Conservation (phyloP, 2,797 vertebrate genomes). For the Anisognathus igniventris region DNA sequence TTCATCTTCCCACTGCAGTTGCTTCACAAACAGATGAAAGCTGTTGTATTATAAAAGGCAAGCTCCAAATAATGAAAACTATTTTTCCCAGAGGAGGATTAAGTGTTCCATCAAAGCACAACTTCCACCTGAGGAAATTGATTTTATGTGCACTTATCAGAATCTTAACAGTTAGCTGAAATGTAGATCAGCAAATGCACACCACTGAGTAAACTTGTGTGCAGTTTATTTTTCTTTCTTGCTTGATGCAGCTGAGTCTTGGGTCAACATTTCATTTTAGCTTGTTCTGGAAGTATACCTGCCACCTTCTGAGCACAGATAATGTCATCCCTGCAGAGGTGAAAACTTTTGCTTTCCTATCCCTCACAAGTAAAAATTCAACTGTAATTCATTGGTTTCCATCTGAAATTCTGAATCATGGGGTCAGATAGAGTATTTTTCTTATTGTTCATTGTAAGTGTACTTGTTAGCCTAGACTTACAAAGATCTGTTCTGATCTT, state of each 20-base stretch:
- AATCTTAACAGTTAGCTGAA: slow-evolving; percentile 37
- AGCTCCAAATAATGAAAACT: slow-evolving; percentile 42
- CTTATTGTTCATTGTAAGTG: background rate
- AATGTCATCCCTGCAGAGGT: background rate
- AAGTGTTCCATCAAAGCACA: slow-evolving; percentile 20
- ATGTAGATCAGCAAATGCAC: background rate
- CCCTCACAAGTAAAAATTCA: background rate
- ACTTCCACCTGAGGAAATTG: slow-evolving; percentile 1
- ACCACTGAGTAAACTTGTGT: background rate
- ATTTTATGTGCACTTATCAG: background rate
- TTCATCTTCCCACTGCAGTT: background rate
- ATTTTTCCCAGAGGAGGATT: slow-evolving; percentile 44
- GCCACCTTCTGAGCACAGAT: background rate
- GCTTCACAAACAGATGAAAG: background rate
- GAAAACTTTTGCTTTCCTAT: background rate
- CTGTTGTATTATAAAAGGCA: background rate
- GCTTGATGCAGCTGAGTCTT: background rate
- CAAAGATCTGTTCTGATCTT: background rate
- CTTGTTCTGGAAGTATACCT: background rate
- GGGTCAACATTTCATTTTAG: background rate
- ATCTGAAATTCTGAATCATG: background rate
- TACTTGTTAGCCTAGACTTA: background rate
- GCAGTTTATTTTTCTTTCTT: background rate
- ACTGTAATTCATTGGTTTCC: background rate
- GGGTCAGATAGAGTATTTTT: background rate